Conservation (phyloP, 2,888 invertebrate genomes). For the Clivina fossor region DNA sequence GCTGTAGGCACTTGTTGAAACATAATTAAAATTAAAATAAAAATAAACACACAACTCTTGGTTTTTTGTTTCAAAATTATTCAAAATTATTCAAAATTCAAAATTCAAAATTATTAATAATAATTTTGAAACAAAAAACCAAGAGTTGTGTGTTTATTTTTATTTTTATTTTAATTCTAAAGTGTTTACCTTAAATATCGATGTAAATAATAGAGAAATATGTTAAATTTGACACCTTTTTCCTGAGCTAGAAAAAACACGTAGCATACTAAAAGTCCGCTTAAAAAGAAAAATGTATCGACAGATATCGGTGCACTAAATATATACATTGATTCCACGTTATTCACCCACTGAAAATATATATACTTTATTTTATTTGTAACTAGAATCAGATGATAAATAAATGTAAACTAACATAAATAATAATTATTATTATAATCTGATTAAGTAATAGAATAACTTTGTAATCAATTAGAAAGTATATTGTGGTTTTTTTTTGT, state of each 20-base stretch:
- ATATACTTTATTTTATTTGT: not conserved
- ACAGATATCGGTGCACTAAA: not conserved
- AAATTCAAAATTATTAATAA: not conserved
- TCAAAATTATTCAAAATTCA: too few species aligned
- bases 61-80: too few species aligned
- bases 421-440: too few species aligned
- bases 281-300: not conserved
- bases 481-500: too few species aligned
- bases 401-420: too few species aligned
- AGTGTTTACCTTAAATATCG: not conserved
- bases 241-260: not conserved
- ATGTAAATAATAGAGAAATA: not conserved
- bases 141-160: too few species aligned
- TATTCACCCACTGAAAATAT: not conserved
- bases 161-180: not conserved
- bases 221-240: not conserved
- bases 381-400: not conserved
- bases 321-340: not conserved
- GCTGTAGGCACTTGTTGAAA: too few species aligned
- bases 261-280: not conserved
- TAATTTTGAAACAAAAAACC: too few species aligned
- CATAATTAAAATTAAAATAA: too few species aligned
- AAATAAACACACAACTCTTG: too few species aligned
- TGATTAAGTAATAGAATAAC: too few species aligned
- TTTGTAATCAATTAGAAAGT: too few species aligned